Base-by-base conservation (phyloP, 1,140 invertebrate genomes). In the Leptestheria dahalacensis region DNA sequence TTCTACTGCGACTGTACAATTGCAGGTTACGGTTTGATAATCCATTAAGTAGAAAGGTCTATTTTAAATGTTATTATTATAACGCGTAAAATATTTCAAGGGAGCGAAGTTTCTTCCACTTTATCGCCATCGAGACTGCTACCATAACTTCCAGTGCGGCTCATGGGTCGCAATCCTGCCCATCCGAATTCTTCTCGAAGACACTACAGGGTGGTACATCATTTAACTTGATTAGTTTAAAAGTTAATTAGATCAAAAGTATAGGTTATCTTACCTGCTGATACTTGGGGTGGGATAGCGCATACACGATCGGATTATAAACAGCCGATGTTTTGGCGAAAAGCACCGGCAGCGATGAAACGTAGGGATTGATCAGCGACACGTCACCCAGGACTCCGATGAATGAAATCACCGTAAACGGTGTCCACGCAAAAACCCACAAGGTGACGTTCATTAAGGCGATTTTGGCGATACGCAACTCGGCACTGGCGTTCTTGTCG, bases 361-460 rank as follows among this genome's bases (percentile, higher is more conserved):
- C 60, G 41, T 68, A 58, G 0, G 69, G 69, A n/a, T 69, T 75
- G 49, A 77, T 69, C 28, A 55, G 56, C 2, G 33, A 59, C 23
- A 61, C 50, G 59, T 65, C 61, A n/a, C 65, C 75, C 66, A 88
- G 87, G 48, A 89, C 80, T 2, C 84, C 87, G 59, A 81, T 74
- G 66, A 77, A 83, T 67, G 88, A 88, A 64, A 89, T 86, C 15
- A 86, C 79, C 23, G 87, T 68, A 67, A 88, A 88, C 12, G 85
- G 85, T 15, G 85, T 87, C 85, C 85, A 88, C 2, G 87, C 86
- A 72, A 88, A 77, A 70, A 90, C 82, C 84, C 85, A 91, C 56
- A 89, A 69, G 0, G 80, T 77, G 56, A 90, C 85, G 46, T 86
- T 90, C 71, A 84, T 85, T 65, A 89, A 71, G 26, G 87, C 85